phyloP scores from a whole-genome alignment of 2,888 invertebrate genomes.

The Andrena bucephala region DNA sequence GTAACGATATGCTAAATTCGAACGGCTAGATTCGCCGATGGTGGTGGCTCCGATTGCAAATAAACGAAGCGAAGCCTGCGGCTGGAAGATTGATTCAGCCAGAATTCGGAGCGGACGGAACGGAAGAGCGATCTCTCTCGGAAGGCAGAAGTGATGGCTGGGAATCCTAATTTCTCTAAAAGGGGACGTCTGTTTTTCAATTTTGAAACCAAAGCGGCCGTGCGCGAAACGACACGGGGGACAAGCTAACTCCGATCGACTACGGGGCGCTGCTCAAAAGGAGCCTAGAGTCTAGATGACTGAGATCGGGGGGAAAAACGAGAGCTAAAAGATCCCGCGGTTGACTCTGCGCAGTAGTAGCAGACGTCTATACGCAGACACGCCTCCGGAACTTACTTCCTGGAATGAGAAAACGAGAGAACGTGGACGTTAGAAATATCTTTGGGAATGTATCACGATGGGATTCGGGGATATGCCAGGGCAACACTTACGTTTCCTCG shows the following conservation, averaged over 20 bases:
- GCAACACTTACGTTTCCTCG: constrained; percentile 91
- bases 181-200: constrained; percentile 9
- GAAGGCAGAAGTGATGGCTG: not conserved
- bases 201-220: not conserved
- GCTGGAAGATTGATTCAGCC: not conserved
- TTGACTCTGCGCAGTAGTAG: constrained; percentile 53
- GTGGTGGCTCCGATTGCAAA: not conserved
- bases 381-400: constrained; percentile 85
- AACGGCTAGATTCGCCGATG: not conserved
- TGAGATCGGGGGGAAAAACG: constrained; percentile 24
- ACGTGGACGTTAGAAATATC: constrained; percentile 56
- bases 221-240: constrained; percentile 10
- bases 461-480: constrained; percentile 45
- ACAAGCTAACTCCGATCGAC: constrained; percentile 3
- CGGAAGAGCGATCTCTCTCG: constrained; percentile 45
- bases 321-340: constrained; percentile 40
- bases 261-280: constrained; percentile 17
- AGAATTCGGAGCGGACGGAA: not conserved
- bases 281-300: constrained; percentile 31
- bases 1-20: not conserved
- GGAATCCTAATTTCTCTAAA: constrained; percentile 7
- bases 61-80: not conserved
- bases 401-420: constrained; percentile 84
- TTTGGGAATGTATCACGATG: constrained; percentile 18
- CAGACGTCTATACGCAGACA: constrained; percentile 53